Conservation (phyloP, 2,797 vertebrate genomes). For the Periparus ater region DNA sequence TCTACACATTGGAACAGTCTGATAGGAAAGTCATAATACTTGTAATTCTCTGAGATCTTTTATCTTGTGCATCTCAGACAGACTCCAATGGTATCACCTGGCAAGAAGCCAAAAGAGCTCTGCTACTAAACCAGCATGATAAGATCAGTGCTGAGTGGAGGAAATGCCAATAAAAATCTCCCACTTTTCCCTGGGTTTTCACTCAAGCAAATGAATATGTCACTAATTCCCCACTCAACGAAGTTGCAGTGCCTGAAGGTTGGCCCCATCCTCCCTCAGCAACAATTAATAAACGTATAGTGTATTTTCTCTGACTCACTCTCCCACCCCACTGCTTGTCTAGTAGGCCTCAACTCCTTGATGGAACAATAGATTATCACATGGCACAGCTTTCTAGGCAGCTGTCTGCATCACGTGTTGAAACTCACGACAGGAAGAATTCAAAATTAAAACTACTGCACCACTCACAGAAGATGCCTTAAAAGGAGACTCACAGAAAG, state of each 20-base stretch:
- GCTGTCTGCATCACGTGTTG: neutral
- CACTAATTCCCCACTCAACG: neutral
- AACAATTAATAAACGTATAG: neutral
- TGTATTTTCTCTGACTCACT: neutral
- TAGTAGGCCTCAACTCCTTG: neutral
- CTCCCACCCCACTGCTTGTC: neutral
- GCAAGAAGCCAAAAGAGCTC: constrained; percentile 21
- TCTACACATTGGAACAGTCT: neutral
- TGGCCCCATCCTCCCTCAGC: neutral
- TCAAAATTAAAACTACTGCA: constrained; percentile 13
- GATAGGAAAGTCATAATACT: constrained; percentile 40
- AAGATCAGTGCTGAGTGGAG: constrained; percentile 26
- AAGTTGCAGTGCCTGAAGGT: neutral
- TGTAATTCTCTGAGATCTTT: constrained; percentile 9
- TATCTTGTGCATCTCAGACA: neutral
- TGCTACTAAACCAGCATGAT: constrained; percentile 30
- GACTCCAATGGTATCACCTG: constrained; percentile 14
- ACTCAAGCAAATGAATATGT: neutral
- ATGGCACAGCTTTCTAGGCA: constrained; percentile 3
- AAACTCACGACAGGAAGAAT: neutral
- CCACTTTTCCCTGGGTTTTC: constrained; percentile 13
- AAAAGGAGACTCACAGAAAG: constrained; percentile 44
- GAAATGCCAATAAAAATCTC: constrained; percentile 42
- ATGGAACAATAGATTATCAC: neutral
- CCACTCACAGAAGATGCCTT: constrained; percentile 17